Conservation (phyloP, 1,140 invertebrate species). For the Camponotus pennsylvanicus region DNA sequence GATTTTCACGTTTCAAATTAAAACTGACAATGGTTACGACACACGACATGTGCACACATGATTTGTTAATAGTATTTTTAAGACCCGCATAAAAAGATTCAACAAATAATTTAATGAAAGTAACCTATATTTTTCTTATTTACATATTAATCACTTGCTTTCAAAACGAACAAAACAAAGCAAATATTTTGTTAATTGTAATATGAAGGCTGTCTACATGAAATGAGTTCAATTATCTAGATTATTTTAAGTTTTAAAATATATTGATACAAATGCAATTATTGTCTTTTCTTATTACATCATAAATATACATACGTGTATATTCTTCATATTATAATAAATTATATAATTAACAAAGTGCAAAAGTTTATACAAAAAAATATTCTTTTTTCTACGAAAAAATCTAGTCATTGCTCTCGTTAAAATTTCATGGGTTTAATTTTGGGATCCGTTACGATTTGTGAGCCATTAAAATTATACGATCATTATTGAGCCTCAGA, state of each 20-base stretch:
- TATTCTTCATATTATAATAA: neutral
- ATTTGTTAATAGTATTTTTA: slow-evolving; percentile 3
- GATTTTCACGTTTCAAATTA: slow-evolving; percentile 25
- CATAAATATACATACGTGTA: no score
- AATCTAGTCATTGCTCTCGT: neutral
- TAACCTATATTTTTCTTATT: slow-evolving; percentile 11
- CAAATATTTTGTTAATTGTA: neutral
- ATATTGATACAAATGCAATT: neutral
- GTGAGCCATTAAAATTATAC: neutral
- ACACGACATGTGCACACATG: neutral
- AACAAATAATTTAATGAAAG: neutral
- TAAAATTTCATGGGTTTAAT: slow-evolving; percentile 20
- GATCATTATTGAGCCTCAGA: neutral
- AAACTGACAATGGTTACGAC: slow-evolving; percentile 1
- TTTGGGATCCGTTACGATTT: no score
- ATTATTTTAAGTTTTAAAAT: neutral
- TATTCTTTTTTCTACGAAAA: neutral
- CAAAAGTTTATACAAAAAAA: slow-evolving; percentile 11
- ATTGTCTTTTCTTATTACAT: neutral
- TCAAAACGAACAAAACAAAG: neutral
- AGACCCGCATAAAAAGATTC: slow-evolving; percentile 41
- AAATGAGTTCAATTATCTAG: neutral
- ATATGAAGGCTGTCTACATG: neutral
- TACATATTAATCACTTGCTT: neutral
- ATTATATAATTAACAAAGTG: neutral